A percentile compares a stretch with the other conserved stretches of the same genome.
These are phyloP conservation scores for Apostichopus japonicus DNA, from an alignment of 35 echinoderm and acorn worm genomes.

Conservation along the genomic window DNA sequence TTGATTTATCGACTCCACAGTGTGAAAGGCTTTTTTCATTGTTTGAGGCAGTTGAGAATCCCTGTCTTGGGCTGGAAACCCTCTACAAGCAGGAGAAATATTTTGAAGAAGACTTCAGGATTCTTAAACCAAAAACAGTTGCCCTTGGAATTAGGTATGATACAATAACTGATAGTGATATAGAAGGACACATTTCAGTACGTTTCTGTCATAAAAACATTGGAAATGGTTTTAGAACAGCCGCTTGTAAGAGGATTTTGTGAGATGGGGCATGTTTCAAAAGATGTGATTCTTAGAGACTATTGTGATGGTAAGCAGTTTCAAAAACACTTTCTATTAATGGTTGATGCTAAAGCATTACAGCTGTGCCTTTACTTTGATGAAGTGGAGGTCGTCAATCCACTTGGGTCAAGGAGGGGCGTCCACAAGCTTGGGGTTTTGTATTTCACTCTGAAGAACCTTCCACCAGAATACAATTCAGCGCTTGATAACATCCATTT, in stretches of 20 bases:
- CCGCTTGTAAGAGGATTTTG: neutral
- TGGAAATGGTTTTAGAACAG: slow-evolving; percentile 26
- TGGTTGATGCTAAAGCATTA: slow-evolving; percentile 19
- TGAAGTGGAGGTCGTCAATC: slow-evolving; percentile 40
- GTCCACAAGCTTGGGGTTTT: slow-evolving; percentile 29
- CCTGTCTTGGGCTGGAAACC: slow-evolving; percentile 29
- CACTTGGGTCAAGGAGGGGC: slow-evolving; percentile 54
- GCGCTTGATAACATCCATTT: slow-evolving; percentile 28
- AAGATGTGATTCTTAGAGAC: slow-evolving; percentile 23
- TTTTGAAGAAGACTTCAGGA: slow-evolving; percentile 24
- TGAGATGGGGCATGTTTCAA: slow-evolving; percentile 22
- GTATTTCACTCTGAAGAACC: slow-evolving; percentile 36
- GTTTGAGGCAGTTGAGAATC: slow-evolving; percentile 35
- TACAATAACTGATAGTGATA: neutral
- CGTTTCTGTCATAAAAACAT: slow-evolving; percentile 13
- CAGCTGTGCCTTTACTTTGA: slow-evolving; percentile 51
- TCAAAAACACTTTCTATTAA: slow-evolving; percentile 11
- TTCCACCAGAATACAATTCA: slow-evolving; percentile 49
- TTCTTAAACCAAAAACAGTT: slow-evolving; percentile 4
- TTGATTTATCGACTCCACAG: neutral
- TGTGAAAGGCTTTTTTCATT: slow-evolving; percentile 18
- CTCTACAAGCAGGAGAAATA: slow-evolving; percentile 40
- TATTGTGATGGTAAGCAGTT: slow-evolving; percentile 58
- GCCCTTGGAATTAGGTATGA: neutral
- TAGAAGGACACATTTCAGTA: slow-evolving; percentile 40